phyloP scores from a whole-genome alignment of 1,140 invertebrate species.

The Oryzaephilus surinamensis region DNA sequence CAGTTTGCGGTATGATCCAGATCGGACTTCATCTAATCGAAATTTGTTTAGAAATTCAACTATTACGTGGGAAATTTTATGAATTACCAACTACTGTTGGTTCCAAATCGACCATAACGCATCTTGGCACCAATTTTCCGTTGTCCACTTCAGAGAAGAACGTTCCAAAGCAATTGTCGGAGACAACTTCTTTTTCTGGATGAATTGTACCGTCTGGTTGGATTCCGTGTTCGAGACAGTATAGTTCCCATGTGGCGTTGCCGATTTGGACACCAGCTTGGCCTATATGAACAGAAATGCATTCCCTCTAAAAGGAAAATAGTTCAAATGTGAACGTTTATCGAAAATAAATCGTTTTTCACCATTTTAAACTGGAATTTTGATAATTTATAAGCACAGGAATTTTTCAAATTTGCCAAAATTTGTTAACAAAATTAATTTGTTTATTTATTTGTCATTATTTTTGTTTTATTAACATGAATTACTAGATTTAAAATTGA shows the following conservation, averaged over 20 bases:
- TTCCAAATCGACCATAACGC: slow-evolving; percentile 71
- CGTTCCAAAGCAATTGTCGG: slow-evolving; percentile 43
- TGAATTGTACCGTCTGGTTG: slow-evolving; percentile 54
- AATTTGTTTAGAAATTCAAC: too few species aligned
- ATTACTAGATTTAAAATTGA: too few species aligned
- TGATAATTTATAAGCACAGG: too few species aligned
- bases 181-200: slow-evolving; percentile 27
- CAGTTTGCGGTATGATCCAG: slow-evolving; percentile 58
- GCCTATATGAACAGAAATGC: slow-evolving; percentile 71
- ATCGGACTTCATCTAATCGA: slow-evolving; percentile 53
- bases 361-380: too few species aligned
- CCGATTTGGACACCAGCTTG: slow-evolving; percentile 84
- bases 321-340: too few species aligned
- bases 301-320: slow-evolving; percentile 41
- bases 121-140: slow-evolving; percentile 64
- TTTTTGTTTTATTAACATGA: too few species aligned
- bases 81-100: slow-evolving; percentile 57
- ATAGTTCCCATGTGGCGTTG: slow-evolving; percentile 70
- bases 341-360: too few species aligned
- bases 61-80: too few species aligned
- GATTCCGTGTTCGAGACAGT: slow-evolving; percentile 76
- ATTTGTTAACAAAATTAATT: too few species aligned
- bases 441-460: too few species aligned
- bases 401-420: too few species aligned
- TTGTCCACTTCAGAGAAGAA: slow-evolving; percentile 51